These are phyloP conservation scores for Selene dorsalis DNA, from an alignment of 2,797 vertebrate species.

Conservation along the genomic window DNA sequence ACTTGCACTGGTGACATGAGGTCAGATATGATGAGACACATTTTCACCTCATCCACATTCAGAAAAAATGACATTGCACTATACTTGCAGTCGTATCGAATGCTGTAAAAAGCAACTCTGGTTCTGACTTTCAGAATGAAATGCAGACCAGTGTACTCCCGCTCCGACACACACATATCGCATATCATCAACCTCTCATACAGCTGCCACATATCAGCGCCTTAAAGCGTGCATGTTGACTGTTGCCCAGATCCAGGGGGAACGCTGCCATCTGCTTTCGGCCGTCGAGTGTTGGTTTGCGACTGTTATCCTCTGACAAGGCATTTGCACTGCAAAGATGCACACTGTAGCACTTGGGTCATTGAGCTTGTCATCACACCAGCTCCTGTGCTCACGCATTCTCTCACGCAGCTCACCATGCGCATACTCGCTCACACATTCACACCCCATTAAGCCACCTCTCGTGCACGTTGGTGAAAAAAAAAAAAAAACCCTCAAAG, in stretches of 20 bases:
- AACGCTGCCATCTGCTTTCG: constrained; percentile 53
- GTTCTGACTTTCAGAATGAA: constrained; percentile 44
- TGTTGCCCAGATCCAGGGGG: constrained; percentile 42
- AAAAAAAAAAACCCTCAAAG: constrained; percentile 72
- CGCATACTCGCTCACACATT: constrained; percentile 56
- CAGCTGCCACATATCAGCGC: constrained; percentile 59
- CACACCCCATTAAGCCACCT: constrained; percentile 69
- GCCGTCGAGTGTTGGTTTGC: constrained; percentile 28
- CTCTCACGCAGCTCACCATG: constrained; percentile 28
- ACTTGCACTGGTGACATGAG: constrained; percentile 15
- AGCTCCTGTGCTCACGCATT: constrained; percentile 26
- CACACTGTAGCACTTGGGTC: constrained; percentile 40
- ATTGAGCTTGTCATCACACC: constrained; percentile 59
- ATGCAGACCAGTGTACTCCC: constrained; percentile 41
- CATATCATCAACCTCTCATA: constrained; percentile 50
- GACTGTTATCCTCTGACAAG: constrained; percentile 26
- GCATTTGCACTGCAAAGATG: constrained; percentile 48
- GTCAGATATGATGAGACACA: constrained; percentile 6
- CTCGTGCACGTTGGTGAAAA: constrained; percentile 55
- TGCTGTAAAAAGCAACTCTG: constrained; percentile 39
- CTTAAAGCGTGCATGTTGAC: constrained; percentile 47
- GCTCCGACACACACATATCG: constrained; percentile 43
- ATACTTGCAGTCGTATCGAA: constrained; percentile 4
- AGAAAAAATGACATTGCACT: not conserved
- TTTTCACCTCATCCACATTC: not conserved